A percentile compares a stretch with the other conserved stretches of the same genome.
These are phyloP conservation scores for Elmis aenea DNA, from an alignment of 2,888 invertebrate genomes.

Conservation along the genomic window DNA sequence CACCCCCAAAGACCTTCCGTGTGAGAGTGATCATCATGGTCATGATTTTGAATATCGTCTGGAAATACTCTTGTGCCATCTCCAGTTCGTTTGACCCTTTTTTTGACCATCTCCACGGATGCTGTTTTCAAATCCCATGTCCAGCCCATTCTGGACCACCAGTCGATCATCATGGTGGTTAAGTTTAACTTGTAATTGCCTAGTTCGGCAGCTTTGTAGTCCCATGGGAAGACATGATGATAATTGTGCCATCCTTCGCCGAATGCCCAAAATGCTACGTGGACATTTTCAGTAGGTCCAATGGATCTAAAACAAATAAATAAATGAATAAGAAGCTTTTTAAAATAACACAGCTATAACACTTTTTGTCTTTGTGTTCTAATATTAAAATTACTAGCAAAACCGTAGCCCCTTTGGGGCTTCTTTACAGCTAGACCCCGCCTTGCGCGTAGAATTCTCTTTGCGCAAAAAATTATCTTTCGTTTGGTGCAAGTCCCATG, in stretches of 20 bases:
- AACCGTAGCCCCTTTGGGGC: no score
- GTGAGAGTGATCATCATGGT: slow-evolving; percentile 42
- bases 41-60: slow-evolving; percentile 35
- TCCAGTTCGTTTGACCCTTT: slow-evolving; percentile 15
- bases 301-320: no score
- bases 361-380: no score
- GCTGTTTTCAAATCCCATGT: slow-evolving; percentile 84
- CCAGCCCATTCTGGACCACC: slow-evolving; percentile 56
- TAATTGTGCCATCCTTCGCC: slow-evolving; percentile 95
- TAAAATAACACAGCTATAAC: no score
- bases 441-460: no score
- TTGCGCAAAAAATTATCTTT: no score
- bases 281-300: slow-evolving; percentile 71
- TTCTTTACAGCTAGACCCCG: no score
- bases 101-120: slow-evolving; percentile 57
- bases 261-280: slow-evolving; percentile 66
- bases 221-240: slow-evolving; percentile 91
- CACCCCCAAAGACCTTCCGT: slow-evolving; percentile 73
- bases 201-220: slow-evolving; percentile 87
- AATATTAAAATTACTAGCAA: no score
- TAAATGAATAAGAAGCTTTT: slow-evolving; percentile 19
- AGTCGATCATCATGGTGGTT: slow-evolving; percentile 37
- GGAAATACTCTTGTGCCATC: slow-evolving; percentile 29
- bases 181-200: slow-evolving; percentile 47
- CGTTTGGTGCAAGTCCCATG: no score